Conservation (phyloP, 2,113 vertebrate genomes). For the Periophthalmodon schlosseri region DNA sequence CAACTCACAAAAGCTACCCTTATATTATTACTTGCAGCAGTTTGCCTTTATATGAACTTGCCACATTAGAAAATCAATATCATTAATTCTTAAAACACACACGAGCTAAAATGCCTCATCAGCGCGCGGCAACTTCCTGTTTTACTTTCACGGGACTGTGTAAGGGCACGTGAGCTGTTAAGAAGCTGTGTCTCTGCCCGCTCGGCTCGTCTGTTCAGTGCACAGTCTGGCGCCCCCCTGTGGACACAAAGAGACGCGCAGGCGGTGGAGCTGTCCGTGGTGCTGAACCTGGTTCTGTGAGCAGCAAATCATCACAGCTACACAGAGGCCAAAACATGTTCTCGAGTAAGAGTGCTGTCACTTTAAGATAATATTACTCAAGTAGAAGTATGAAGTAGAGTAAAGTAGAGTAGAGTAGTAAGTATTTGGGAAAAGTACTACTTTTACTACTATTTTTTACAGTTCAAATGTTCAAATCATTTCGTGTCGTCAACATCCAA, state of each 20-base stretch:
- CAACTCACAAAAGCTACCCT: neutral
- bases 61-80: neutral
- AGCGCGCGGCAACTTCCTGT: conserved; percentile 23
- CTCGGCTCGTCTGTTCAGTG: conserved; percentile 3
- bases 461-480: no score
- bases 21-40: no score
- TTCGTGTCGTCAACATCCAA: no score
- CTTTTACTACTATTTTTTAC: no score
- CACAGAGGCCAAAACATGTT: no score
- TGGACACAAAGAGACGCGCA: conserved; percentile 19
- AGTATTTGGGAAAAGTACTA: no score
- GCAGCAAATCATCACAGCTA: no score
- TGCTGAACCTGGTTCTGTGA: conserved; percentile 48
- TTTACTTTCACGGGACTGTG: conserved; percentile 45
- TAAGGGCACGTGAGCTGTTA: no score
- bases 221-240: conserved; percentile 32
- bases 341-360: no score
- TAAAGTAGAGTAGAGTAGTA: no score
- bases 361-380: no score
- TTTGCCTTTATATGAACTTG: neutral
- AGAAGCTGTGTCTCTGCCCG: neutral
- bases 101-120: conserved; percentile 23
- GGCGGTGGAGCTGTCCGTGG: conserved; percentile 61
- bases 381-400: no score
- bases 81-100: conserved; percentile 13